Evolutionary conservation across 2,113 vertebrate genomes (phyloP).

Genomic region (Chaetodon trifascialis): DNA sequence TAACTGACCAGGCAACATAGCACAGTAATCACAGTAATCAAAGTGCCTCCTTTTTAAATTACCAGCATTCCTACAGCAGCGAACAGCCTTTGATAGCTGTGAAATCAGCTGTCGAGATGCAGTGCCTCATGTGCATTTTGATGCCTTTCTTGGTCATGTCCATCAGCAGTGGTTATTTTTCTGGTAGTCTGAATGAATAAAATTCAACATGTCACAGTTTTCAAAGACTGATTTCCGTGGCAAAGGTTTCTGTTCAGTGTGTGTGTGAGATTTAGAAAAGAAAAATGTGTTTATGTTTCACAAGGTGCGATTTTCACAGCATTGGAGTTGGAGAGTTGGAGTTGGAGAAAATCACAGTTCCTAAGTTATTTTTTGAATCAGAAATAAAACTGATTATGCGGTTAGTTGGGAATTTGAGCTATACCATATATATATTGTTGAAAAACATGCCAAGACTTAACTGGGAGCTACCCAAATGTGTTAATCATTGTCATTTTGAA

Average conservation of each 20-base stretch:
- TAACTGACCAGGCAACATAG: slow-evolving; percentile 5
- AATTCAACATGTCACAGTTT: neutral
- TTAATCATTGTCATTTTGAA: neutral
- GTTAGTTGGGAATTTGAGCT: neutral
- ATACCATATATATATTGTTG: neutral
- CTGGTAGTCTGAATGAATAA: neutral
- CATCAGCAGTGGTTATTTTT: neutral
- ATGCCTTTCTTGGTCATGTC: neutral
- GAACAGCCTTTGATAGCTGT: neutral
- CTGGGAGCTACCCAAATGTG: neutral
- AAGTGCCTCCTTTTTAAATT: neutral
- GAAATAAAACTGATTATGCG: neutral
- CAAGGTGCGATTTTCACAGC: neutral
- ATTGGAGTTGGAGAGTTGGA: neutral
- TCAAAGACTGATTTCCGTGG: too few relatives aligned
- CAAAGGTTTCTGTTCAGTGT: neutral
- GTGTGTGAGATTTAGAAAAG: neutral
- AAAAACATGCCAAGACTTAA: neutral
- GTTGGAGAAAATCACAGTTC: neutral
- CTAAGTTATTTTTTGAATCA: neutral
- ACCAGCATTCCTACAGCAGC: neutral
- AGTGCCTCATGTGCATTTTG: neutral
- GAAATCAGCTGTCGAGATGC: neutral
- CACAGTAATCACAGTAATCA: neutral
- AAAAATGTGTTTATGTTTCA: neutral